Conservation (phyloP, 2,797 vertebrate genomes). For the Gambusia yucatana region DNA sequence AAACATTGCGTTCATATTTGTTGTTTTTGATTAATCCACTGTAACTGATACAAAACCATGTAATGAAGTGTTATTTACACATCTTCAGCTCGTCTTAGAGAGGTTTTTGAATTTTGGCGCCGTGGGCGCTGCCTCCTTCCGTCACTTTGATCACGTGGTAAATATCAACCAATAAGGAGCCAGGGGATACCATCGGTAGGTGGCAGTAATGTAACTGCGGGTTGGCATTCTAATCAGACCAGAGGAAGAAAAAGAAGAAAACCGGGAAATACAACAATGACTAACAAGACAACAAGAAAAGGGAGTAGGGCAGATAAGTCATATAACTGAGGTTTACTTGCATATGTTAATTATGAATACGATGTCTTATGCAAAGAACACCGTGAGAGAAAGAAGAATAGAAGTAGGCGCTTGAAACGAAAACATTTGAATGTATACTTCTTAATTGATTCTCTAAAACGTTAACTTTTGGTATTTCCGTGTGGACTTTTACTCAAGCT, state of each 20-base stretch:
- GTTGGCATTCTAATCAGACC: background rate
- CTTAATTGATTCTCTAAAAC: background rate
- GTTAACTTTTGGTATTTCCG: background rate
- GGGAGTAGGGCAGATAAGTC: background rate
- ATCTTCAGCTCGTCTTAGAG: background rate
- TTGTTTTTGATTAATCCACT: background rate
- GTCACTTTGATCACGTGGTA: constrained; percentile 76
- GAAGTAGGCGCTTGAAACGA: rapidly evolving
- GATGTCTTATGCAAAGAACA: background rate
- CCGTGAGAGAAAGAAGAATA: constrained; percentile 31
- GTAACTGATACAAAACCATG: background rate
- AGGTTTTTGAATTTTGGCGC: constrained; percentile 96
- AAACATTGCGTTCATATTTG: background rate
- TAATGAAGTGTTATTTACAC: constrained; percentile 46
- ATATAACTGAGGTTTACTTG: background rate
- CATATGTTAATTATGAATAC: background rate
- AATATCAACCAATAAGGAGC: constrained; percentile 60
- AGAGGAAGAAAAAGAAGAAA: constrained; percentile 9
- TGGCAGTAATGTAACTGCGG: constrained; percentile 5
- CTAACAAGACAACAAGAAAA: constrained; percentile 7
- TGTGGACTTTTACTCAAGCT: too few species aligned
- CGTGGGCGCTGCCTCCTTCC: constrained; percentile 72
- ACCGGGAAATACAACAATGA: constrained; percentile 47
- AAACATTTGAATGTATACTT: constrained; percentile 1
- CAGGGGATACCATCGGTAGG: background rate